phyloP scores from a whole-genome alignment of 2,888 invertebrate genomes.

The Entomobrya multifasciata region DNA sequence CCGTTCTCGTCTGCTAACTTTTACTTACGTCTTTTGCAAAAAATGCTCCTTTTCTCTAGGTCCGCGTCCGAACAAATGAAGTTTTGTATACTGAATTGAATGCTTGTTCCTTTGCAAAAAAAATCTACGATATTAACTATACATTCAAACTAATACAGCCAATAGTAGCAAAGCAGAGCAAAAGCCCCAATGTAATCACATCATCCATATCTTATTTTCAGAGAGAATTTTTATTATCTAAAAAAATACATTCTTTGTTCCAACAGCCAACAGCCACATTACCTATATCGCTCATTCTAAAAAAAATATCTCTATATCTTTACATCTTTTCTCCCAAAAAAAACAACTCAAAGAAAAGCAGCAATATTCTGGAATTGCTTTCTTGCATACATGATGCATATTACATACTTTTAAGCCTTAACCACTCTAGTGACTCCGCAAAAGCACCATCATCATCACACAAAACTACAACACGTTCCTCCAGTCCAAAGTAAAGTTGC shows the following conservation, averaged over 20 bases:
- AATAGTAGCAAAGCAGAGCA: not conserved
- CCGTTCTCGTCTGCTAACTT: not conserved
- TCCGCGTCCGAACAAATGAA: no score
- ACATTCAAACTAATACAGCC: not conserved
- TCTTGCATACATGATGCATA: constrained; percentile 45
- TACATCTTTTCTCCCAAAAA: no score
- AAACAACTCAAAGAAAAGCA: not conserved
- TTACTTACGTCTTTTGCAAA: no score
- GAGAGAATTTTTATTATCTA: not conserved
- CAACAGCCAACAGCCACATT: no score
- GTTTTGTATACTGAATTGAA: no score
- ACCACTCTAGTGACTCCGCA: constrained; percentile 16
- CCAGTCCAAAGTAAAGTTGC: no score
- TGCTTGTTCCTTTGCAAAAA: not conserved
- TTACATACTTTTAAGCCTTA: constrained; percentile 41
- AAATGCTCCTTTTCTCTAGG: no score
- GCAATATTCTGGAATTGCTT: not conserved
- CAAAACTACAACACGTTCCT: constrained; percentile 26
- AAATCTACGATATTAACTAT: not conserved
- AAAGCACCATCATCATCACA: constrained; percentile 3
- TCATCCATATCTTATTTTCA: not conserved
- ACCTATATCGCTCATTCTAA: not conserved
- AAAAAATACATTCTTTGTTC: not conserved
- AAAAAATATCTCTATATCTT: not conserved
- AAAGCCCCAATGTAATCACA: constrained; percentile 9